Evolutionary conservation across 2,888 invertebrate species (phyloP).

Genomic region (Campoletis raptor): DNA sequence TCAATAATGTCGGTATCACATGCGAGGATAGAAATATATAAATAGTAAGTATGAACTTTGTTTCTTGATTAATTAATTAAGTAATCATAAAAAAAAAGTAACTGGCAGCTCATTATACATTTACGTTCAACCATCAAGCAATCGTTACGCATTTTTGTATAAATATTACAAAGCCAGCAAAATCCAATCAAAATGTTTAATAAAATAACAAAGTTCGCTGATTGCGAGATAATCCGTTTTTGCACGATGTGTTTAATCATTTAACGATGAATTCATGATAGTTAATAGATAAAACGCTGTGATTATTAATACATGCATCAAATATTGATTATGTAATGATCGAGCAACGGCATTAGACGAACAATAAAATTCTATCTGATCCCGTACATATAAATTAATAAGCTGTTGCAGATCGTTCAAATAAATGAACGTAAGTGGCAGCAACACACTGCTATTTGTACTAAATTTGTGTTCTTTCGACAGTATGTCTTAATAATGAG

Average conservation of each 20-base stretch:
- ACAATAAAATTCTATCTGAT: conserved; percentile 15
- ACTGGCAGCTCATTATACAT: neutral
- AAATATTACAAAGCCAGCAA: neutral
- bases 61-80: conserved; percentile 76
- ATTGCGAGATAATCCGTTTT: conserved; percentile 14
- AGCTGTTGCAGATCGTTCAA: neutral
- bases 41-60: conserved; percentile 64
- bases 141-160: neutral
- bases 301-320: neutral
- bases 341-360: neutral
- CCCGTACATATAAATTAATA: neutral
- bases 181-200: conserved; percentile 11
- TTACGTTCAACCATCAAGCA: neutral
- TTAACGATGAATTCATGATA: conserved; percentile 17
- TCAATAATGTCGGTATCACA: neutral
- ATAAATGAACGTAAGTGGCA: conserved; percentile 47
- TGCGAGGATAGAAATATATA: neutral
- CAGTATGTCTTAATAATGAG: neutral
- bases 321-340: conserved; percentile 18
- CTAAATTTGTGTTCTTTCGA: neutral
- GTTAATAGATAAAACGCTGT: neutral
- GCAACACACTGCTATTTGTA: neutral
- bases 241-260: conserved; percentile 38
- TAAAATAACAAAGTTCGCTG: conserved; percentile 23
- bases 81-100: conserved; percentile 62